Evolutionary conservation across 2,888 invertebrate genomes (phyloP), one percentile per base, ranked within the genome.

Genomic region (Pocota personata): DNA sequence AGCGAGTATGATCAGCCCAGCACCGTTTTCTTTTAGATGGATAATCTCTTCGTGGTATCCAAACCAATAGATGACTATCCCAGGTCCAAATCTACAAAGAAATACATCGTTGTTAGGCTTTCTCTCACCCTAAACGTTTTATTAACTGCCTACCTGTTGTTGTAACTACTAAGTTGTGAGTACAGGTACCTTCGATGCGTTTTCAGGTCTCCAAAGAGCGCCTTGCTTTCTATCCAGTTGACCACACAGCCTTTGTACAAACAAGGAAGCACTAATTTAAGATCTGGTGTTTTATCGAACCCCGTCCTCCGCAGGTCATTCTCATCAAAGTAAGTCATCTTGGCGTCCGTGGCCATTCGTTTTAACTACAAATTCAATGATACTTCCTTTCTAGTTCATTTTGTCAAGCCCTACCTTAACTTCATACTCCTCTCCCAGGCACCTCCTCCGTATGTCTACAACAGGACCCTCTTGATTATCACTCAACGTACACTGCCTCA

Each of bases 161-260:
- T 97, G 90, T 98, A 98, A 91, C 97, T 97, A 88, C 95, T 94
- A 89, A 97, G 95, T 91, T 98, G 98, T 88, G 97, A 96, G 89
- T 95, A 95, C 67, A 97, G 93, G 92, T 98, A 97, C 10, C 94
- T 95, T 52, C 95, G 94, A 92, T 98, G 98, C 72, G 95, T 95
- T 88, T 95, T 95, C 87, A 95, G 94, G 93, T 97, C 97, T 2
- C 97, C 98, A 94, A 98, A 98, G n/a, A 97, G 94, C 0, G 98
- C 98, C 93, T 98, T 98, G 89, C 98, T 98, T 92, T 98, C 98
- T 82, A 98, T 97, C 98, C 98, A 98, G 91, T 98, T 97, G 0
- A 98, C 94, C 27, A 98, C 95, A 89, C 95, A 95, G 1, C 97
- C 97, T 91, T 97, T 96, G 24, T 97, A 94, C 32, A 97, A 96